Evolutionary conservation across 2,113 vertebrate genomes (phyloP).

Genomic region (Notarius quadriscutis): DNA sequence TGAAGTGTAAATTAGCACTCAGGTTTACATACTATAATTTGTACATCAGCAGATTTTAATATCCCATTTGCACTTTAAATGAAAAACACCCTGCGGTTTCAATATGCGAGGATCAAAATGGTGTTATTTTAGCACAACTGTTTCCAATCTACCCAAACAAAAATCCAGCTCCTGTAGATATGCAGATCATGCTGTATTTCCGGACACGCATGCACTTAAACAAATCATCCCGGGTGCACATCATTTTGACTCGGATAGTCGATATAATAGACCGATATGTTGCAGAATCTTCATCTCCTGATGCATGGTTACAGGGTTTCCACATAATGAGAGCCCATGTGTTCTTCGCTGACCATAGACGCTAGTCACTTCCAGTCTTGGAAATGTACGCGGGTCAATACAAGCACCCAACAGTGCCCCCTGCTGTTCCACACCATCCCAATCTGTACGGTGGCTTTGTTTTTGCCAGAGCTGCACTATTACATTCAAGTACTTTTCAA

Average conservation of each 20-base stretch:
- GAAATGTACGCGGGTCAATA: conserved; percentile 10
- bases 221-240: not conserved
- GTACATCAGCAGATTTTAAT: conserved; percentile 13
- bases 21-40: conserved; percentile 28
- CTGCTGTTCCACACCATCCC: conserved; percentile 54
- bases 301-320: conserved; percentile 10
- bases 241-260: not conserved
- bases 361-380: conserved; percentile 4
- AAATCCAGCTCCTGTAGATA: not conserved
- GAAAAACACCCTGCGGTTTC: not conserved
- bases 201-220: not conserved
- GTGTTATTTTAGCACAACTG: conserved; percentile 10
- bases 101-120: conserved; percentile 17
- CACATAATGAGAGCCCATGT: not conserved
- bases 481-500: not conserved
- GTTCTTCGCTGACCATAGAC: conserved; percentile 17
- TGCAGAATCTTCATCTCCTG: not conserved
- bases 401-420: conserved; percentile 73
- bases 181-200: not conserved
- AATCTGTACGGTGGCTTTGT: not conserved
- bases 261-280: not conserved
- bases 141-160: not conserved
- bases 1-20: conserved; percentile 34
- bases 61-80: conserved; percentile 22
- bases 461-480: not conserved